Percentiles rank a stretch among this genome's conserved stretches.
phyloP scores from a whole-genome alignment of 2,888 invertebrate species.

The Syritta pipiens region DNA sequence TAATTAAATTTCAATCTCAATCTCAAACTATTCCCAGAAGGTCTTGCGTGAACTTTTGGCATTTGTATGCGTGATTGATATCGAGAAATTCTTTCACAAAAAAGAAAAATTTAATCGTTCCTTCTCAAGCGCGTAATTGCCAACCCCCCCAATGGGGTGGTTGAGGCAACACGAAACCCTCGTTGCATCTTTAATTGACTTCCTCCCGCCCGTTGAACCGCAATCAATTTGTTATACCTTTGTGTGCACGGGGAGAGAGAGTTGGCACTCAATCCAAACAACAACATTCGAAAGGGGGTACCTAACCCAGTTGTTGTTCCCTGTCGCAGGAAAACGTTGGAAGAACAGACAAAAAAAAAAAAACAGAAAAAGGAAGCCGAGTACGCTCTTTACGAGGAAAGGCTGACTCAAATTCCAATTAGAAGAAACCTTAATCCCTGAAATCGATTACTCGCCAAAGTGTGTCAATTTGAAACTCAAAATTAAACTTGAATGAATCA shows the following conservation, averaged over 20 bases:
- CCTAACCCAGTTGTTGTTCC: conserved; percentile 55
- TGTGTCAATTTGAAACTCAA: conserved; percentile 68
- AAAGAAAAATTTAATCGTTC: too few relatives aligned
- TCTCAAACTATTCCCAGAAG: too few relatives aligned
- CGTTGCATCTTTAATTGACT: conserved; percentile 23
- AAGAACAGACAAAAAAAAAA: neutral
- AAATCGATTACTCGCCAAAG: conserved; percentile 68
- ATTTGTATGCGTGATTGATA: too few relatives aligned
- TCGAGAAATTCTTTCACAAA: too few relatives aligned
- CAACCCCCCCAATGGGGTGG: too few relatives aligned
- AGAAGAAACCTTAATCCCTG: conserved; percentile 67
- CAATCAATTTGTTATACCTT: conserved; percentile 1
- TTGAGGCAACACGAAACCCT: neutral
- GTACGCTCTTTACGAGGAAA: conserved; percentile 40
- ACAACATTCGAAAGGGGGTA: conserved; percentile 13
- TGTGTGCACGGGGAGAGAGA: too few relatives aligned
- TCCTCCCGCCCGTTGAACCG: neutral
- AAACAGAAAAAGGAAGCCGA: conserved; percentile 25
- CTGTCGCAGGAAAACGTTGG: neutral
- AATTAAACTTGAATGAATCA: conserved; percentile 69
- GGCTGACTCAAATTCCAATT: conserved; percentile 67
- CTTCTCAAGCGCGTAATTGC: too few relatives aligned
- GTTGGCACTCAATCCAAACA: conserved; percentile 9
- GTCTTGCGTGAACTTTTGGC: too few relatives aligned
- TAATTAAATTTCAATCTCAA: too few relatives aligned